These are phyloP conservation scores for Parapsyche elsis DNA, from an alignment of 1,140 invertebrate species.

Conservation along the genomic window DNA sequence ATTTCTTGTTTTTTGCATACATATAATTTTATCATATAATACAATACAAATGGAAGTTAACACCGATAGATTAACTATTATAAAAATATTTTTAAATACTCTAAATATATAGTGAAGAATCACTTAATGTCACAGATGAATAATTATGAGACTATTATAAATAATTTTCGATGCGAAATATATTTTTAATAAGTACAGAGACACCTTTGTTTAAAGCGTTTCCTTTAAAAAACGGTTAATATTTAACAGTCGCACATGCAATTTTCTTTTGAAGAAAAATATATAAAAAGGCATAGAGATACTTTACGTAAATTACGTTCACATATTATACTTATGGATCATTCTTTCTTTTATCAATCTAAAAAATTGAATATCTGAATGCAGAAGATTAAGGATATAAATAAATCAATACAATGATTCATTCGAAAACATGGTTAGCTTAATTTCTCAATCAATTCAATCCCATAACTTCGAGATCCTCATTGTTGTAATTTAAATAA, in stretches of 20 bases:
- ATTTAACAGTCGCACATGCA: constrained; percentile 23
- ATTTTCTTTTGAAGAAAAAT: constrained; percentile 18
- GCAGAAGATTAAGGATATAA: too few relatives aligned
- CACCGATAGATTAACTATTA: constrained; percentile 16
- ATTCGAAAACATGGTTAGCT: too few relatives aligned
- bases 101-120: not conserved
- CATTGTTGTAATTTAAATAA: too few relatives aligned
- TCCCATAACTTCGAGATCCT: too few relatives aligned
- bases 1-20: not conserved
- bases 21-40: constrained; percentile 8
- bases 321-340: too few relatives aligned
- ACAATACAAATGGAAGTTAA: constrained; percentile 27
- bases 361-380: too few relatives aligned
- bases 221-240: constrained; percentile 14
- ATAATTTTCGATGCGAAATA: constrained; percentile 13
- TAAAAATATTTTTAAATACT: constrained; percentile 13
- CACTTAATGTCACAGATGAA: constrained; percentile 10
- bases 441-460: too few relatives aligned
- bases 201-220: constrained; percentile 8
- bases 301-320: too few relatives aligned
- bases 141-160: not conserved
- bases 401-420: too few relatives aligned
- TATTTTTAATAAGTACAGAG: constrained; percentile 11
- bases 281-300: not conserved
- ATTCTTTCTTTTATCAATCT: too few relatives aligned